Evolutionary conservation across 1,140 invertebrate genomes (phyloP).

Genomic region (Lamellibrachia luymesi): DNA sequence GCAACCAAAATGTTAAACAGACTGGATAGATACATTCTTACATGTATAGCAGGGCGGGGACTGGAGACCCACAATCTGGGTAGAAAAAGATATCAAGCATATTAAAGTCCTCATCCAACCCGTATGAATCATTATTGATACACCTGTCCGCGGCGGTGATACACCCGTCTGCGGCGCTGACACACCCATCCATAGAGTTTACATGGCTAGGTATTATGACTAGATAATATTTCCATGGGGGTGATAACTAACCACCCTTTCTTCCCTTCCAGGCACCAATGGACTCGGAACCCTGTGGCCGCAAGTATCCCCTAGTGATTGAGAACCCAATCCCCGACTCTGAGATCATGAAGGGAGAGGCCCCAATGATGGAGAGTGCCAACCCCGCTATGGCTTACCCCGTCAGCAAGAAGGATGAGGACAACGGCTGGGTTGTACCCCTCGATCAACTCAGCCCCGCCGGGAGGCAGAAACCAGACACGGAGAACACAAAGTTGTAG

Average conservation of each 20-base stretch:
- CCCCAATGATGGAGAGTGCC: constrained; percentile 18
- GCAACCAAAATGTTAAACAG: no score
- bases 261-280: neutral
- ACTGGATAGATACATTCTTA: no score
- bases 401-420: constrained; percentile 17
- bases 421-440: constrained; percentile 18
- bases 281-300: neutral
- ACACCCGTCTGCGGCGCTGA: no score
- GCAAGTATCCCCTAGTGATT: neutral
- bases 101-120: no score
- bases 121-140: no score
- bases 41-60: no score
- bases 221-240: no score
- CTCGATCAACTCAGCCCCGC: constrained; percentile 16
- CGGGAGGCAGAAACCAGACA: constrained; percentile 14
- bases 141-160: no score
- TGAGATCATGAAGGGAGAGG: constrained; percentile 19
- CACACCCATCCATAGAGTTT: no score
- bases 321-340: constrained; percentile 19
- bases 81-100: no score
- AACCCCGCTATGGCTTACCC: constrained; percentile 18
- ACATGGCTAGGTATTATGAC: no score
- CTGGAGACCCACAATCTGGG: no score
- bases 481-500: constrained; percentile 24
- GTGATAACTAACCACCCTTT: neutral